Evolutionary conservation across 2,797 vertebrate species (phyloP).

Genomic region (Crypturellus tataupa): DNA sequence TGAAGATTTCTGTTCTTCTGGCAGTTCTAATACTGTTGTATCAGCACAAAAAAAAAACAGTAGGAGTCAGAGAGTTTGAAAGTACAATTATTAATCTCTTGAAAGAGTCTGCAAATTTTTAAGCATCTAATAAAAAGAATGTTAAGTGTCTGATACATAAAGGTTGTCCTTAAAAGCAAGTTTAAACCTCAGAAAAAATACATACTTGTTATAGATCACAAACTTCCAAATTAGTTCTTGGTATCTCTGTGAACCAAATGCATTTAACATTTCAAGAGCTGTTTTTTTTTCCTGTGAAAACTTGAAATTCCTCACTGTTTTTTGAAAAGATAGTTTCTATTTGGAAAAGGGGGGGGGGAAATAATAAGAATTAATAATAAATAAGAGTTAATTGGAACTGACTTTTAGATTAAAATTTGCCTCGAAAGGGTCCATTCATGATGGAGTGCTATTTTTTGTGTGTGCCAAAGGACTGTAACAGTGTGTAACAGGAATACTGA

Average conservation of each 20-base stretch:
- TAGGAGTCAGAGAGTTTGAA: neutral
- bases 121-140: neutral
- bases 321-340: neutral
- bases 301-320: neutral
- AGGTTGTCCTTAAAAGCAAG: neutral
- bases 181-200: neutral
- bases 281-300: neutral
- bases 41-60: neutral
- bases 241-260: neutral
- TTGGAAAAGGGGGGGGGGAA: neutral
- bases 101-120: neutral
- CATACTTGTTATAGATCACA: neutral
- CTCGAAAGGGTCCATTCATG: neutral
- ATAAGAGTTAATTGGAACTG: neutral
- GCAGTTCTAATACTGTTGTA: neutral
- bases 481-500: neutral
- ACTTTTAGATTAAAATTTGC: neutral
- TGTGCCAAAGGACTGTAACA: neutral
- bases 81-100: neutral
- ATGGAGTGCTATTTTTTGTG: neutral
- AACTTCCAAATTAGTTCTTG: neutral
- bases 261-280: neutral
- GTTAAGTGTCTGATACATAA: neutral
- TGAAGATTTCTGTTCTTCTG: neutral
- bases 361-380: neutral